A percentile compares a stretch with the other conserved stretches of the same genome.
These are phyloP conservation scores for Dipodomys merriami DNA, from an alignment of 2,113 vertebrate species.

Conservation along the genomic window DNA sequence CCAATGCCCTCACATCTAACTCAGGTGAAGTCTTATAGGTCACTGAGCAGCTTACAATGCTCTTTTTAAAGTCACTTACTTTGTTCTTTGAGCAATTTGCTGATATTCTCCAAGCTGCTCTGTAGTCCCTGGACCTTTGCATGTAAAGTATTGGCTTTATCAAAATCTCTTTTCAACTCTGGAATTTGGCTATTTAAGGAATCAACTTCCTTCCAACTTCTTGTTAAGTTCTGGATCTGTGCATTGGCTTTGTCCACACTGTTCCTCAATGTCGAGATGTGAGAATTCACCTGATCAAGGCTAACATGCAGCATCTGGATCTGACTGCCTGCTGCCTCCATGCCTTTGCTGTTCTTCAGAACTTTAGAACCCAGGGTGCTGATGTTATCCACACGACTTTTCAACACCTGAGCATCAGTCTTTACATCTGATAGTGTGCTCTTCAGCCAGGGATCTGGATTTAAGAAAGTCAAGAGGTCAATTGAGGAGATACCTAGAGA, in stretches of 20 bases:
- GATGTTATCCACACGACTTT: constrained; percentile 64
- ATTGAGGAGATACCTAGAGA: not conserved
- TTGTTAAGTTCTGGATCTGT: constrained; percentile 23
- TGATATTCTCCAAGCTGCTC: constrained; percentile 44
- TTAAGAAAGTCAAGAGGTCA: constrained; percentile 45
- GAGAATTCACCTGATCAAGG: not conserved
- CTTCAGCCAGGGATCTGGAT: constrained; percentile 70
- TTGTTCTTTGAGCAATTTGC: constrained; percentile 47
- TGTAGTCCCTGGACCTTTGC: constrained; percentile 63
- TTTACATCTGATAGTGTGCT: constrained; percentile 45
- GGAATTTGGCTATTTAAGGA: constrained; percentile 63
- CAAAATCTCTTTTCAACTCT: constrained; percentile 67
- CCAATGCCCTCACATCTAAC: not conserved
- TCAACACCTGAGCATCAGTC: constrained; percentile 42
- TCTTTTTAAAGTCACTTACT: constrained; percentile 66
- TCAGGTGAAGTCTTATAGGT: not conserved
- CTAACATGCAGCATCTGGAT: constrained; percentile 47
- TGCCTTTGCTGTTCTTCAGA: not conserved
- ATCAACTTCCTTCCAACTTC: constrained; percentile 19
- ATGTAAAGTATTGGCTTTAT: constrained; percentile 69
- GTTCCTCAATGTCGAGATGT: constrained; percentile 11
- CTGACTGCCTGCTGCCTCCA: not conserved
- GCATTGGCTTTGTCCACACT: not conserved
- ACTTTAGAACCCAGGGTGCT: constrained; percentile 63
- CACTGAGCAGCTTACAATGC: not conserved